Evolutionary conservation across 2,113 vertebrate genomes (phyloP), one percentile per base, ranked within the genome.

Genomic region (Pogona vitticeps): DNA sequence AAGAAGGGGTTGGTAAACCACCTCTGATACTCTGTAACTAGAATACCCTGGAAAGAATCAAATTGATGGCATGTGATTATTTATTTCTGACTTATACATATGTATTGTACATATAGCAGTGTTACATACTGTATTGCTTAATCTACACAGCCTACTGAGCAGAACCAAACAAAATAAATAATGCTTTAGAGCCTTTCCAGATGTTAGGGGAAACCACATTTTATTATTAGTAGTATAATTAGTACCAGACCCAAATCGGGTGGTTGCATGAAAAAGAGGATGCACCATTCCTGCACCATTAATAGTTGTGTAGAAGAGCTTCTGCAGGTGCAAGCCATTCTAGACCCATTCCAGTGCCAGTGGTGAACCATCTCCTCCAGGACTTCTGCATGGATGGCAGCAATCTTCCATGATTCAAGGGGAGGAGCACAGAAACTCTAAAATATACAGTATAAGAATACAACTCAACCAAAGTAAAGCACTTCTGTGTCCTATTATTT

Each of bases 121-220:
- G 86, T 91, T 93, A 94, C 76, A 94, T 94, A 94, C 90, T 90
- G 86, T 95, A 94, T 94, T 95, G 91, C 90, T 94, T 94, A 93
- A 91, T 90, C 63, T 92, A 94, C 61, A 76, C 70, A 90, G 89
- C 87, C 93, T 87, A 86, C 17, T 91, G 83, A 95, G 87, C 91
- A 88, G 82, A 92, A 59, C 21, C 86, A 84, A 63, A 93, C 90
- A 89, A 92, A 93, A 92, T 89, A 79, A 92, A 12, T 9, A 65
- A 70, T 91, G 17, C 23, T 58, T 78, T 31, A 31, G 21, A 76
- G 23, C 42, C 42, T 38, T 85, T 78, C 76, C 23, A 78, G 63
- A 78, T 85, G 17, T 21, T 23, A 68, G 5, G 56, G 1, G 4
- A 76, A 78, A 68, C 33, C 42, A 38, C 26, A 70, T 58, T 77